Base-by-base conservation (phyloP, 2,888 invertebrate species). In the Trilocha varians region DNA sequence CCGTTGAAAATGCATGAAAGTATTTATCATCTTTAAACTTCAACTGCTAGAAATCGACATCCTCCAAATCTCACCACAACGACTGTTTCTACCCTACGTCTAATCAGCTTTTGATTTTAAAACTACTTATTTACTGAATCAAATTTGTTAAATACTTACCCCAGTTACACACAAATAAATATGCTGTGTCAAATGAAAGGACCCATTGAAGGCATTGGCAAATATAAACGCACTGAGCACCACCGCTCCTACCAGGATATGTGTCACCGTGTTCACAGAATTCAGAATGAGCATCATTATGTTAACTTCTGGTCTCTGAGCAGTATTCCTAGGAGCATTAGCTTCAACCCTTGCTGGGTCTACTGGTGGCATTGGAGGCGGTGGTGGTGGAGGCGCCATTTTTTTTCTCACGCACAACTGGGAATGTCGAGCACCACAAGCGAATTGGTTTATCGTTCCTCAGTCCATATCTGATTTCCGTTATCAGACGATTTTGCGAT, bases 151-250 rank as follows among this genome's bases (percentile, higher is more conserved):
- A 13, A 1, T 16, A 70, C 77, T 75, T 53, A 78, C 78, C 58
- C 78, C 78, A 45, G 53, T 53, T 25, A 67, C 62, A 53, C 71
- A 65, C 36, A 77, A 55, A 45, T 65, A 71, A 15, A 78, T 55
- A 45, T 78, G 78, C 40, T 60, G 63, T 4, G 44, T 39, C 0
- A 57, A 33, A 15, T 44, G 40, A 11, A 16, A 2, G 0, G 39
- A 3, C 13, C 34, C 34, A 5, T 15, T 3, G 9, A 43, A 40
- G 0, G 17, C 2, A 38, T 51, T 57, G 2, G 50, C 55, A 25
- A 50, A 50, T 1, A 48, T 36, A 3, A 70, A 50, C 1, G 65
- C 62, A 48, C 50, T 47, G 25, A 67, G 54, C 0, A 58, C 50
- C 2, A 67, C 55, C 1, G 55, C 58, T 14, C 72, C 72, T 3